phyloP scores from a whole-genome alignment of 2,888 invertebrate species.

The Meiosimyza decipiens region DNA sequence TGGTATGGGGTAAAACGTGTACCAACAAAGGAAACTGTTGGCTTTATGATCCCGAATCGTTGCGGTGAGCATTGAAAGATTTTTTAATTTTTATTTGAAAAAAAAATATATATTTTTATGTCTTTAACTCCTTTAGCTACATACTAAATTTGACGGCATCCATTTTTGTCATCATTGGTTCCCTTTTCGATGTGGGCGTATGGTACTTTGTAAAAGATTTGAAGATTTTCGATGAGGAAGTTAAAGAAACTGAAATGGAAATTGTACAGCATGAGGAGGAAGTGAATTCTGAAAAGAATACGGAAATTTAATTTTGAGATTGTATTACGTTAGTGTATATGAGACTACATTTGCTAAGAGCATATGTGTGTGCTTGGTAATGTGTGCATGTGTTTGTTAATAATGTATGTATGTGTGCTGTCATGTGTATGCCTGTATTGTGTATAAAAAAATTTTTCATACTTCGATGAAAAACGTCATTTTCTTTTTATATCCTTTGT shows the following conservation, averaged over 20 bases:
- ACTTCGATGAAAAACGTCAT: too few relatives aligned
- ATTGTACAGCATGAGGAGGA: slow-evolving; percentile 56
- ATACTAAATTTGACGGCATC: slow-evolving; percentile 73
- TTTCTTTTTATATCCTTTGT: neutral
- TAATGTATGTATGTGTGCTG: too few relatives aligned
- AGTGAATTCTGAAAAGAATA: slow-evolving; percentile 59
- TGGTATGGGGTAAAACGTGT: slow-evolving; percentile 81
- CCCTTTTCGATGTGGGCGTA: slow-evolving; percentile 72
- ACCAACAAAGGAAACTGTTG: slow-evolving; percentile 77
- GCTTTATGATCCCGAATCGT: slow-evolving; percentile 75
- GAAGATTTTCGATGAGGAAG: slow-evolving; percentile 74
- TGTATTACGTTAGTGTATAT: slow-evolving; percentile 15
- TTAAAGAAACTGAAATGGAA: slow-evolving; percentile 20
- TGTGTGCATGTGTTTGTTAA: too few relatives aligned
- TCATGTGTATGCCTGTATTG: too few relatives aligned
- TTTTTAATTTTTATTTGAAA: neutral
- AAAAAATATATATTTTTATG: slow-evolving; percentile 51
- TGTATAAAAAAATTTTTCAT: too few relatives aligned
- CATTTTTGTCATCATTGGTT: slow-evolving; percentile 72
- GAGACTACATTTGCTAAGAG: too few relatives aligned
- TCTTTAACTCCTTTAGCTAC: slow-evolving; percentile 57
- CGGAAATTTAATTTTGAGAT: slow-evolving; percentile 54
- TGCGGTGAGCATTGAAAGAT: slow-evolving; percentile 58
- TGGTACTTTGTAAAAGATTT: slow-evolving; percentile 75
- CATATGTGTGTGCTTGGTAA: too few relatives aligned